Conservation (phyloP, 2,888 invertebrate genomes). For the Thelaira solivaga region DNA sequence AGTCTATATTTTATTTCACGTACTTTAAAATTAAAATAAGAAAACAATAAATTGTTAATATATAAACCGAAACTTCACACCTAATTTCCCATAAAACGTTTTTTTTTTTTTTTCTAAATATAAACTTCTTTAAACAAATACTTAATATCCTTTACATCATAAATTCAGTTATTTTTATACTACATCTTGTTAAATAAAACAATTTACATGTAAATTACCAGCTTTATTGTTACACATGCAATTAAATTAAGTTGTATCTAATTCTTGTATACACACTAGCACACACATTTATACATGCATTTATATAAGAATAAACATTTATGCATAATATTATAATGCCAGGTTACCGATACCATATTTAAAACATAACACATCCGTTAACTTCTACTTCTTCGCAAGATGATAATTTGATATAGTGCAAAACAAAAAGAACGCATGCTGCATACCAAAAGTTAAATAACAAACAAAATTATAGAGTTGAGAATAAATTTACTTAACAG, state of each 20-base stretch:
- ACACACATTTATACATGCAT: not conserved
- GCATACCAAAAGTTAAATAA: slow-evolving; percentile 28
- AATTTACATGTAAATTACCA: slow-evolving; percentile 46
- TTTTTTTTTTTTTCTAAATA: too few relatives aligned
- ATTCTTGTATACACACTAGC: not conserved
- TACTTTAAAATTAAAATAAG: too few relatives aligned
- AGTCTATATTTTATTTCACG: too few relatives aligned
- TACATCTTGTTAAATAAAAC: slow-evolving; percentile 8
- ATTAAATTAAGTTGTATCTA: slow-evolving; percentile 54
- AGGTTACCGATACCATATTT: slow-evolving; percentile 42
- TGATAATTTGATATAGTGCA: slow-evolving; percentile 55
- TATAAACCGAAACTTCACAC: not conserved
- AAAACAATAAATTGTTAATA: too few relatives aligned
- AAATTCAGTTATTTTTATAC: slow-evolving; percentile 10
- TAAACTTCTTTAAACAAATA: not conserved
- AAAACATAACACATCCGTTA: slow-evolving; percentile 58
- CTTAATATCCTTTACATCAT: not conserved
- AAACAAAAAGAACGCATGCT: slow-evolving; percentile 32
- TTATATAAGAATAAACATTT: not conserved
- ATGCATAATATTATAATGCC: slow-evolving; percentile 49
- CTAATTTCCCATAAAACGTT: not conserved
- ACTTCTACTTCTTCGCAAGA: slow-evolving; percentile 47
- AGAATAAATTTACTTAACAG: slow-evolving; percentile 21
- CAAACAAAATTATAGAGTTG: slow-evolving; percentile 46
- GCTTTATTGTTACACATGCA: slow-evolving; percentile 41